Base-by-base conservation (phyloP, 2,797 vertebrate genomes). In the Poeciliopsis infans region DNA sequence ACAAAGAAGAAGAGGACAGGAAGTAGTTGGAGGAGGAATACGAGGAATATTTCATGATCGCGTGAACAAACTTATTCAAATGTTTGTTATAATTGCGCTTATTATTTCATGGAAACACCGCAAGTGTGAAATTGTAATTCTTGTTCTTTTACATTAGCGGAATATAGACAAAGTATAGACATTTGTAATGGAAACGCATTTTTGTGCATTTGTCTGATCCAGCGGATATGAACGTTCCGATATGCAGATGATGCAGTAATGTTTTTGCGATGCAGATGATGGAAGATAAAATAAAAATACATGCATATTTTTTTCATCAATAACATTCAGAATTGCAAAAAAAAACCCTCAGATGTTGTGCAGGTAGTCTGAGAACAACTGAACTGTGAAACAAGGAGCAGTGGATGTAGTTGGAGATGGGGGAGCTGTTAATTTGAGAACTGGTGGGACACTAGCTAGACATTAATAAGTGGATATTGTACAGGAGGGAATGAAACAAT, bases 391-490 rank as follows among this genome's bases (percentile, higher is more conserved):
- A 64, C 84, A 75, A 83, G 12, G 64, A 74, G 82, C 18, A 23
- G 77, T 33, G 79, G 47, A n/a, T 80, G 77, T 83, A 74, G 73
- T n/a, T 13, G 59, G 78, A 86, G 84, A 93, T 87, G 86, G 88
- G 74, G 51, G 75, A 72, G 77, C 64, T 12, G 83, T 82, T 88
- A 23, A 81, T 85, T 45, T 80, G 71, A 28, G 85, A 87, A 83
- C 83, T 81, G 70, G 82, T 89, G 89, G 69, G 77, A 70, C 11
- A 0, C 1, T 74, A 47, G 86, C 89, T 90, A 88, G 88, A 81
- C 76, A 43, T 77, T 81, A 59, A 77, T 6, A 15, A 49, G 66
- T 31, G 70, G 79, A 79, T 73, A 74, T 77, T 77, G 77, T 79
- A 75, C 51, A 43, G 20, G 33, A 28, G 33, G 72, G 53, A n/a